These are phyloP conservation scores for Chaitophorus viminalis DNA, from an alignment of 2,888 invertebrate species.

Conservation along the genomic window DNA sequence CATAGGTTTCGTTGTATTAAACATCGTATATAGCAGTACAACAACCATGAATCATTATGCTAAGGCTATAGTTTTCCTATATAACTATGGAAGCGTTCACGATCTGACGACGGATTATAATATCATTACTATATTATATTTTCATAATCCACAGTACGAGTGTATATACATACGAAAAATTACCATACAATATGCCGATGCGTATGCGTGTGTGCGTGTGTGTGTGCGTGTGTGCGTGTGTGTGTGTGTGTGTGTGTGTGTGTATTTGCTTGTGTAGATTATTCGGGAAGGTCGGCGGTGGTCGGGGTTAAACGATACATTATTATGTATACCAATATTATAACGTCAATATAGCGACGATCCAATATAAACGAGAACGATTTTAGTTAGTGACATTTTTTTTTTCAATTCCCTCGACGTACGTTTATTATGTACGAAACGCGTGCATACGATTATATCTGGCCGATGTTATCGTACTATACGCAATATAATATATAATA, in stretches of 20 bases:
- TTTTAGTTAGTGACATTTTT: background rate
- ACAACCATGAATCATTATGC: no score
- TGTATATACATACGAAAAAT: background rate
- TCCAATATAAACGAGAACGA: constrained; percentile 9
- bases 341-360: background rate
- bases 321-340: background rate
- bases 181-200: constrained; percentile 26
- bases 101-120: background rate
- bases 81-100: background rate
- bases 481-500: background rate
- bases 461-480: background rate
- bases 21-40: no score
- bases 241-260: no score
- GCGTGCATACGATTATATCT: background rate
- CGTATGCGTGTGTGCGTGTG: background rate
- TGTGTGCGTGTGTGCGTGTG: no score
- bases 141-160: no score
- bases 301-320: background rate
- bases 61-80: no score
- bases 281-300: constrained; percentile 2
- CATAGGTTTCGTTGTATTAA: background rate
- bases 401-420: background rate
- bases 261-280: background rate
- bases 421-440: background rate
- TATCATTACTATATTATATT: background rate